These are phyloP conservation scores for Heteromormyrus szaboi DNA, from an alignment of 2,797 vertebrate genomes.

Conservation along the genomic window DNA sequence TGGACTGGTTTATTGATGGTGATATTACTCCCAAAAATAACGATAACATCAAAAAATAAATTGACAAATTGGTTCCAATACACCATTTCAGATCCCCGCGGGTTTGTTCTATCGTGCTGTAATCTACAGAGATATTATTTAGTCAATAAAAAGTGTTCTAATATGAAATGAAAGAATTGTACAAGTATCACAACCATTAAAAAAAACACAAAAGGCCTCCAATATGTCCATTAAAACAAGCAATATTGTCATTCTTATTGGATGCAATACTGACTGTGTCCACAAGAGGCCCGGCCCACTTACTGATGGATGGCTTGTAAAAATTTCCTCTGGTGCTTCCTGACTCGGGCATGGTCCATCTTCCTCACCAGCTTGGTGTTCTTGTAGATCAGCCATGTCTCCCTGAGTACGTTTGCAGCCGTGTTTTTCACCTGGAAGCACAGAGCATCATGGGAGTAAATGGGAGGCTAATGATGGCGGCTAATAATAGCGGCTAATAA, in stretches of 20 bases:
- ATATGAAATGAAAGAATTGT: not conserved
- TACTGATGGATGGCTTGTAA: constrained; percentile 99
- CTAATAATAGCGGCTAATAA: not conserved
- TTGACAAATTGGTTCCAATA: not conserved
- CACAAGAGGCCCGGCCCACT: constrained; percentile 55
- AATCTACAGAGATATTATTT: not conserved
- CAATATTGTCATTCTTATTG: not conserved
- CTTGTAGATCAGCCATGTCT: constrained; percentile 99
- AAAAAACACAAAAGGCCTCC: not conserved
- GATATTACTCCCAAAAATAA: not conserved
- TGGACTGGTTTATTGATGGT: not conserved
- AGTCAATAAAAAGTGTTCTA: not conserved
- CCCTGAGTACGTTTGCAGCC: constrained; percentile 99
- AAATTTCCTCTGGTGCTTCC: constrained; percentile 99
- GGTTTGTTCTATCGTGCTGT: not conserved
- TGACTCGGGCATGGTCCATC: constrained; percentile 97
- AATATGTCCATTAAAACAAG: not conserved
- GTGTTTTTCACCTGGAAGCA: constrained; percentile 92
- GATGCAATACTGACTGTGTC: not conserved
- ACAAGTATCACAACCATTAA: not conserved
- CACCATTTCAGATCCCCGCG: not conserved
- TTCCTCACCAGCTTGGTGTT: constrained; percentile 98
- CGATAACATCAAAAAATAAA: not conserved
- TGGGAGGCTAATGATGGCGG: not conserved
- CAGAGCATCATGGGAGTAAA: constrained; percentile 18